Conservation (phyloP, 2,797 vertebrate species). For the Melanotaenia trifasciata region DNA sequence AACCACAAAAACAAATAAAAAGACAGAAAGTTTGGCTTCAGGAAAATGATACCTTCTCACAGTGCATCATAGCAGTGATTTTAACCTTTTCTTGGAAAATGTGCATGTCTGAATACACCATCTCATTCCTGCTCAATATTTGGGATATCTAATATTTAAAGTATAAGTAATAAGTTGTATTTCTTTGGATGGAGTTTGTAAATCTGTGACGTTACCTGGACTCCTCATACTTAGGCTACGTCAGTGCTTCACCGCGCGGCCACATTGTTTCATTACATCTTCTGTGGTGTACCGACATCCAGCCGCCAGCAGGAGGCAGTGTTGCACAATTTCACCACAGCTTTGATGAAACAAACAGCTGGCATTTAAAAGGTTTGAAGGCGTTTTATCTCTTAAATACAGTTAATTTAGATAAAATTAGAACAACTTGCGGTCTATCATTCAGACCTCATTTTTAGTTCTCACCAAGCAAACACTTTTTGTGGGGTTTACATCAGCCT, state of each 20-base stretch:
- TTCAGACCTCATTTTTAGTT: not conserved
- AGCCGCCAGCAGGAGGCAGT: conserved; percentile 39
- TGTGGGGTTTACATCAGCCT: conserved; percentile 14
- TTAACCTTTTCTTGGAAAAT: no score
- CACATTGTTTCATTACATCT: not conserved
- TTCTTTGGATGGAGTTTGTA: not conserved
- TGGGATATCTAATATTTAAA: no score
- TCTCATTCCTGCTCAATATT: no score
- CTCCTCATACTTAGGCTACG: not conserved
- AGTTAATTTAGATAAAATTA: not conserved
- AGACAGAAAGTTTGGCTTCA: no score
- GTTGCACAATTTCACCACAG: not conserved
- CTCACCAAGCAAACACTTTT: not conserved
- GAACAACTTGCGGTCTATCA: not conserved
- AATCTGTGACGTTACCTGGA: not conserved
- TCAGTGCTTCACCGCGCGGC: conserved; percentile 16
- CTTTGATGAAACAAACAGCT: not conserved
- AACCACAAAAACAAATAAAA: no score
- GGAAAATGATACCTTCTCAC: no score
- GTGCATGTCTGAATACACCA: no score
- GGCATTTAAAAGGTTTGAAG: conserved; percentile 1
- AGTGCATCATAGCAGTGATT: no score
- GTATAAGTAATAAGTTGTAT: no score
- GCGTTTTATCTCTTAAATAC: not conserved
- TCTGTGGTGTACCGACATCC: accelerated